These are phyloP conservation scores for Metellina segmentata DNA, from an alignment of 2,888 invertebrate genomes.

Conservation along the genomic window DNA sequence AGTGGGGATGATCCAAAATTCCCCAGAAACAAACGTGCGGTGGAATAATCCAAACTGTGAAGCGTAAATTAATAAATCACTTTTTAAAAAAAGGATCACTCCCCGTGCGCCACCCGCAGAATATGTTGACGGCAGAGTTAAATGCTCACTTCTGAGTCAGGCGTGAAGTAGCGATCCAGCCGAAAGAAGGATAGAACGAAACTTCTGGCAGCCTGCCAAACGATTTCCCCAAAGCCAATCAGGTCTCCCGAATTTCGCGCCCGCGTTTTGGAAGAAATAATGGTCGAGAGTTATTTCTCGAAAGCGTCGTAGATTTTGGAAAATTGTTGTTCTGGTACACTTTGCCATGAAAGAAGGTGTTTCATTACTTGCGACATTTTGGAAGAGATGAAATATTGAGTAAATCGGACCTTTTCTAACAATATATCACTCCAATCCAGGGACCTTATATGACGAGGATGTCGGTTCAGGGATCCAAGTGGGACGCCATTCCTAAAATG, in stretches of 20 bases:
- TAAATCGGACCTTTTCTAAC: too few species aligned
- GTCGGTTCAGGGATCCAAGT: too few species aligned
- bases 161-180: slow-evolving; percentile 28
- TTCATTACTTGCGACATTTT: too few species aligned
- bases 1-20: not conserved
- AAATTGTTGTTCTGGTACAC: too few species aligned
- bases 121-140: slow-evolving; percentile 15
- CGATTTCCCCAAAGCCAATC: slow-evolving; percentile 55
- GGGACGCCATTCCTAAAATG: too few species aligned
- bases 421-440: too few species aligned
- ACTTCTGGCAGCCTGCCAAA: slow-evolving; percentile 72
- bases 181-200: slow-evolving; percentile 67
- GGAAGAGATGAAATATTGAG: too few species aligned
- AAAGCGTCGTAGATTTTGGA: too few species aligned
- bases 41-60: slow-evolving; percentile 36
- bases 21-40: not conserved
- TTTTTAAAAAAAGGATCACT: not conserved
- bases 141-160: slow-evolving; percentile 16
- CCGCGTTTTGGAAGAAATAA: slow-evolving; percentile 18
- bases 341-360: too few species aligned
- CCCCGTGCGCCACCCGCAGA: not conserved
- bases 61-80: slow-evolving; percentile 33
- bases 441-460: too few species aligned
- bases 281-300: not conserved
- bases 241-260: slow-evolving; percentile 49